These are phyloP conservation scores for Neopelma chrysocephalum DNA, from an alignment of 2,797 vertebrate species.

Conservation along the genomic window DNA sequence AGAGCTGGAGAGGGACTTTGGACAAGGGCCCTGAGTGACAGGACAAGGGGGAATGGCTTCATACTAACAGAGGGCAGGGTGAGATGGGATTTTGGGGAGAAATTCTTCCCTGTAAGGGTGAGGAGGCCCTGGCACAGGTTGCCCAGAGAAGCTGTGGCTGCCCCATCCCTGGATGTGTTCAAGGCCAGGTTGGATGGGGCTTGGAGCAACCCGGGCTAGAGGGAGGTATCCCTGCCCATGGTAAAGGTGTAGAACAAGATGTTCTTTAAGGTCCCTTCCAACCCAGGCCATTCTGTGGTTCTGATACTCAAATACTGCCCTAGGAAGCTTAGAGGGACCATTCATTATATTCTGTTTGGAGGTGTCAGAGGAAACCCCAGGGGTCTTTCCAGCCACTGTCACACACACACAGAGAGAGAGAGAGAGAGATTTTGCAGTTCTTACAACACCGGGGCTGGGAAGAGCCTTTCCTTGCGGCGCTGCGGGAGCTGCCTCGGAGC, in stretches of 20 bases:
- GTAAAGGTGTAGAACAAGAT: neutral
- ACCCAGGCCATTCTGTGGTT: neutral
- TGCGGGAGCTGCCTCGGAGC: neutral
- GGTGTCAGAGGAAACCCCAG: neutral
- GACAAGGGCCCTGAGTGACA: neutral
- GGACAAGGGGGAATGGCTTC: neutral
- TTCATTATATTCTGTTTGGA: neutral
- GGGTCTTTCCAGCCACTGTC: neutral
- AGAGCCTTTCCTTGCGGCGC: neutral
- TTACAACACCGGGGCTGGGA: neutral
- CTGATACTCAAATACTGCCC: too few species aligned
- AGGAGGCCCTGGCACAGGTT: accelerated
- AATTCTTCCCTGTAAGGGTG: neutral
- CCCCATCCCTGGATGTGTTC: neutral
- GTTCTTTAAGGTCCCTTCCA: neutral
- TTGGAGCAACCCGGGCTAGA: neutral
- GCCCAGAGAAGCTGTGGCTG: neutral
- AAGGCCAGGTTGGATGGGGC: neutral
- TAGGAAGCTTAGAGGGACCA: neutral
- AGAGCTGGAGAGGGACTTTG: neutral
- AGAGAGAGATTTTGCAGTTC: too few species aligned
- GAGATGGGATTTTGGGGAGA: neutral
- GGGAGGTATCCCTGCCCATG: neutral
- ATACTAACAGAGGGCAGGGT: neutral
- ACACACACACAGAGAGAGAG: accelerated